These are phyloP conservation scores for Rhizomys pruinosus DNA, from an alignment of 2,113 vertebrate genomes.

Conservation along the genomic window DNA sequence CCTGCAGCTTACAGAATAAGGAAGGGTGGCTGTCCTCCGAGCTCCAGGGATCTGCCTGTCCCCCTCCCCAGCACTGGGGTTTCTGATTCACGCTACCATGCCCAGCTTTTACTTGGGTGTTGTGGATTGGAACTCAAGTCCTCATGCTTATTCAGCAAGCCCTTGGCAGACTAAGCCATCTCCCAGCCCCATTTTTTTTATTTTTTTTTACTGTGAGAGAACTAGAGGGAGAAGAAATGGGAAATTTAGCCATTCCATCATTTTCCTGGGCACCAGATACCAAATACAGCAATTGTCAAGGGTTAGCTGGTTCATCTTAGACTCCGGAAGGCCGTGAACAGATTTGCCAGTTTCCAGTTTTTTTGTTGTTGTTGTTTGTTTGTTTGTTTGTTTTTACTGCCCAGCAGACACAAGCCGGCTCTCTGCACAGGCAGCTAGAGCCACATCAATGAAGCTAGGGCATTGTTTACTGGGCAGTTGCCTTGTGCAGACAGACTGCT, in stretches of 20 bases:
- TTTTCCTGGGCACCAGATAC: not conserved
- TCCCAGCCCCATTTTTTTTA: not conserved
- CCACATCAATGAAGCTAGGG: too few relatives aligned
- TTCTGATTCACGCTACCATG: not conserved
- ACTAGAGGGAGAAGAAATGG: not conserved
- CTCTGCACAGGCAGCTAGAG: not conserved
- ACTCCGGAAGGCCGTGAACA: not conserved
- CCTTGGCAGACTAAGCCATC: not conserved
- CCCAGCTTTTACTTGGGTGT: not conserved
- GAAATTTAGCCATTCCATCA: not conserved
- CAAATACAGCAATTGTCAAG: not conserved
- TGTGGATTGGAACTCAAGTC: not conserved
- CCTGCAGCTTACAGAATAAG: not conserved
- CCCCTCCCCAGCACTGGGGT: not conserved
- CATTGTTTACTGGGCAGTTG: not conserved
- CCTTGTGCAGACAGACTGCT: not conserved
- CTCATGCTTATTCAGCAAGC: not conserved
- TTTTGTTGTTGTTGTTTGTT: too few relatives aligned
- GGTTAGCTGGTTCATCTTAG: conserved; percentile 19
- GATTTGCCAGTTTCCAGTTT: not conserved
- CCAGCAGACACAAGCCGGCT: not conserved
- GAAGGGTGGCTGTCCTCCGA: too few relatives aligned
- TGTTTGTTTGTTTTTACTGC: too few relatives aligned
- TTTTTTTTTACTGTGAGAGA: not conserved
- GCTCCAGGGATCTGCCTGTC: not conserved